These are phyloP conservation scores for Puma concolor DNA, from an alignment of 2,113 vertebrate species.

Conservation along the genomic window DNA sequence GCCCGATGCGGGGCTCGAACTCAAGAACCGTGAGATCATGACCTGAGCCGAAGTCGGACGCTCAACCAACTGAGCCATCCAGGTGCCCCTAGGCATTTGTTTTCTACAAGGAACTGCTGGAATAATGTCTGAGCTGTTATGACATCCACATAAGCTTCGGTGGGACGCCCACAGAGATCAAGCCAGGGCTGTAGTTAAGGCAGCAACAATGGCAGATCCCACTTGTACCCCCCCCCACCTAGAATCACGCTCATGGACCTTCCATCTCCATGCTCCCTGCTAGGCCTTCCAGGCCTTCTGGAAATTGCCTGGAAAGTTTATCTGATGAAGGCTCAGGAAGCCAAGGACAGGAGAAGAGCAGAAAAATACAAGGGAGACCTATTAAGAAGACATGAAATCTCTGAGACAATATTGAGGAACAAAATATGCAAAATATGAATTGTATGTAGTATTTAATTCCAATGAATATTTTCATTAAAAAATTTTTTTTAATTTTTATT, in stretches of 20 bases:
- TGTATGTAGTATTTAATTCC: not conserved
- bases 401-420: not conserved
- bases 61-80: too few species aligned
- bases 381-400: not conserved
- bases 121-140: not conserved
- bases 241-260: not conserved
- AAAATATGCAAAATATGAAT: not conserved
- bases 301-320: not conserved
- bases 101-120: not conserved
- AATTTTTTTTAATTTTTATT: too few species aligned
- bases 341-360: too few species aligned
- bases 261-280: too few species aligned
- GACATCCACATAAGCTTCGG: not conserved
- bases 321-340: not conserved
- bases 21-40: too few species aligned
- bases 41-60: too few species aligned
- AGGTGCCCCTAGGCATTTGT: not conserved
- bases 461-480: not conserved
- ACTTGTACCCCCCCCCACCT: not conserved
- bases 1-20: too few species aligned
- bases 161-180: not conserved
- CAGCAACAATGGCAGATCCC: accelerated
- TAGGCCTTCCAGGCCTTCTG: not conserved
- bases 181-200: not conserved
- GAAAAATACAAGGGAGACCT: not conserved